Evolutionary conservation across 1,140 invertebrate species (phyloP), one percentile per base, ranked within the genome.

Genomic region (Pseudomyrmex sp.): DNA sequence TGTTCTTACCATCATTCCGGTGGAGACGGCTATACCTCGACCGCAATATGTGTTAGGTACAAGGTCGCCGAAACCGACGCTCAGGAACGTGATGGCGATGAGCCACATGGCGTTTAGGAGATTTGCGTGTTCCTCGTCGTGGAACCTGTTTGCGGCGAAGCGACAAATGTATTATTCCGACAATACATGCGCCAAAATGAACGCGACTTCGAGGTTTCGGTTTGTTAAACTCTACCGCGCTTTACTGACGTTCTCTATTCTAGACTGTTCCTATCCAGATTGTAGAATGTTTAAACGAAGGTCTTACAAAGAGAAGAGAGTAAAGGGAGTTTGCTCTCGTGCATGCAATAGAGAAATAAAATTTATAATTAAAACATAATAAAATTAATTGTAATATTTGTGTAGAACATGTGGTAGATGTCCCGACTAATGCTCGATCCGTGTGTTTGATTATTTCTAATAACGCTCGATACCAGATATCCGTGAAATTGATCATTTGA

Each of bases 31-130:
- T 93, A 99, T 99, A 93, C 98, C 98, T 94, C 99, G 96, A 91
- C 99, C 99, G 95, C 99, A 99, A 96, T 99, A 99, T 88, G 99
- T 99, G 95, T 99, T 99, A 92, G 99, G 99, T 93, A 99, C 99
- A 95, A 99, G 99, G 96, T 99, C 99, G 93, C 99, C 99, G 96
- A 99, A 99, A 93, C 99, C 98, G 93, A 99, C 98, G 95, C 98
- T 99, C 91, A 99, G 97, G 96, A 99, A 98, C 91, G 98, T 99
- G 93, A 99, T 99, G 91, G 98, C 98, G 94, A 99, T 99, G 95
- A 99, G 97, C 98, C 98, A 99, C 98, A 99, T 99, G 91, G 98
- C 98, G 96, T 99, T 99, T 91, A 99, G 96, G 91, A 99, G 97
- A 95, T 99, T 99, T 92, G 98, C 98, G 95, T 99, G 98, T 95